A percentile compares a stretch with the other conserved stretches of the same genome.
These are phyloP conservation scores for Theocolax elegans DNA, from an alignment of 1,140 invertebrate genomes.

Conservation along the genomic window DNA sequence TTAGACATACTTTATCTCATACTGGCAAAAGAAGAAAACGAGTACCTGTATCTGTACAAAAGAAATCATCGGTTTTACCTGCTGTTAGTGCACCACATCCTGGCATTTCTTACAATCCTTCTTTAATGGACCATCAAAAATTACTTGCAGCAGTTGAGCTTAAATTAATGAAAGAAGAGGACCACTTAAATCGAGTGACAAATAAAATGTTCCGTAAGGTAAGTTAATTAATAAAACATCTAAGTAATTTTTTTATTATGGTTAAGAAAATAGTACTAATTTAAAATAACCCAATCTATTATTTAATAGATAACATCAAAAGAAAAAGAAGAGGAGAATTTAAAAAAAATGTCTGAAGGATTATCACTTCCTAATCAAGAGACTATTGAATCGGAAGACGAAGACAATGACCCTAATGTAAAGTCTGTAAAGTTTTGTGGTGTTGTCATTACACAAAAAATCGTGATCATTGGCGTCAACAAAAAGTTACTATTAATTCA, in stretches of 20 bases:
- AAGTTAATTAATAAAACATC: slow-evolving; percentile 44
- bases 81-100: slow-evolving; percentile 85
- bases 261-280: too few relatives aligned
- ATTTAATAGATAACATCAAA: slow-evolving; percentile 64
- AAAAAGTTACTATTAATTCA: too few relatives aligned
- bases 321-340: slow-evolving; percentile 75
- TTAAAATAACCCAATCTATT: too few relatives aligned
- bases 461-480: too few relatives aligned
- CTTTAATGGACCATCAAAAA: slow-evolving; percentile 83
- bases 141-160: slow-evolving; percentile 77
- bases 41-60: slow-evolving; percentile 54
- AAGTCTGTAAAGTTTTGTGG: too few relatives aligned
- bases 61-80: slow-evolving; percentile 66
- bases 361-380: slow-evolving; percentile 64
- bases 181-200: slow-evolving; percentile 81
- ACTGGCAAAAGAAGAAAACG: slow-evolving; percentile 61
- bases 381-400: slow-evolving; percentile 52
- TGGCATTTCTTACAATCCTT: slow-evolving; percentile 92
- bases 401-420: slow-evolving; percentile 68
- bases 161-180: slow-evolving; percentile 79
- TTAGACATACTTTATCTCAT: slow-evolving; percentile 67
- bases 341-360: slow-evolving; percentile 84
- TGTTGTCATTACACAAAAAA: too few relatives aligned
- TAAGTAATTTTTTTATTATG: too few relatives aligned
- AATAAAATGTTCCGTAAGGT: slow-evolving; percentile 81